Evolutionary conservation across 2,888 invertebrate genomes (phyloP).

Genomic region (Drosophila sordidula): DNA sequence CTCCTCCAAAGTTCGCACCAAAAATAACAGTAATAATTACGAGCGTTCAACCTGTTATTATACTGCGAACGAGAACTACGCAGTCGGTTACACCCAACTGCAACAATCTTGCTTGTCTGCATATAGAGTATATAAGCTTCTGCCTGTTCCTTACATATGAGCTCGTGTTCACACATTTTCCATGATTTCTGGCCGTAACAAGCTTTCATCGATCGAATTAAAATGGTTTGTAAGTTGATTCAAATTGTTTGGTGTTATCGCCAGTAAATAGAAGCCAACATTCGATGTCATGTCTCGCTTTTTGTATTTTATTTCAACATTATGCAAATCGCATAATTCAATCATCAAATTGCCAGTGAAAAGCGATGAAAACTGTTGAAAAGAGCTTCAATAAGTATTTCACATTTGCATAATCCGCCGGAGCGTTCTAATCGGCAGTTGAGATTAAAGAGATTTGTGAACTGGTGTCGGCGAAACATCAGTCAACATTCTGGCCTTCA

Average conservation of each 20-base stretch:
- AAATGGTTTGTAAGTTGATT: neutral
- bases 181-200: too few species aligned
- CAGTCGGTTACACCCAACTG: too few species aligned
- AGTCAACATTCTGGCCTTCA: slow-evolving; percentile 45
- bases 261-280: neutral
- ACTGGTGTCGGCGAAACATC: slow-evolving; percentile 46
- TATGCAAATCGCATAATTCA: slow-evolving; percentile 15
- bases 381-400: neutral
- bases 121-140: too few species aligned
- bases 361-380: neutral
- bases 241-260: neutral
- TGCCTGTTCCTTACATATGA: too few species aligned
- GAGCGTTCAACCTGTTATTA: too few species aligned
- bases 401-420: slow-evolving; percentile 56
- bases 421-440: slow-evolving; percentile 26
- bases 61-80: too few species aligned
- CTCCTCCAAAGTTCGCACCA: too few species aligned
- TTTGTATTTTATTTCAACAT: neutral
- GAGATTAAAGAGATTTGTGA: slow-evolving; percentile 38
- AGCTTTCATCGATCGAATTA: too few species aligned
- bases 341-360: slow-evolving; percentile 3
- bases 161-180: too few species aligned
- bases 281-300: neutral
- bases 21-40: too few species aligned
- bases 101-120: too few species aligned